Conservation (phyloP, 2,113 vertebrate species). For the Jaculus jaculus region DNA sequence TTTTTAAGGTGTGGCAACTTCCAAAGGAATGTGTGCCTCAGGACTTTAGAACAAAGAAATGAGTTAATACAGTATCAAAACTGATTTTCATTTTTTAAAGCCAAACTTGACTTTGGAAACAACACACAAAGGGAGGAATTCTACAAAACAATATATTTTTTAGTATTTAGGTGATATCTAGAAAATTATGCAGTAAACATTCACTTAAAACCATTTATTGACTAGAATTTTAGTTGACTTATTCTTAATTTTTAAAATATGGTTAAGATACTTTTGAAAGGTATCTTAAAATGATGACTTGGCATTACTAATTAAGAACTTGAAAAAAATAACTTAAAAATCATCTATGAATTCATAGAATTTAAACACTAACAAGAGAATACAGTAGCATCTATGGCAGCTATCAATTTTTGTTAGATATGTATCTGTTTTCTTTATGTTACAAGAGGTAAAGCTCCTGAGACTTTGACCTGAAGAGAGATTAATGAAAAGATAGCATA, state of each 20-base stretch:
- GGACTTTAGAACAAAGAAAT: neutral
- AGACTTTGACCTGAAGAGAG: neutral
- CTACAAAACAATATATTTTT: neutral
- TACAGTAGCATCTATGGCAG: neutral
- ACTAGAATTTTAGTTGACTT: conserved; percentile 19
- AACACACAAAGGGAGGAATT: neutral
- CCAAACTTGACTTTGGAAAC: conserved; percentile 34
- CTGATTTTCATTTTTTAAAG: neutral
- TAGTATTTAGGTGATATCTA: neutral
- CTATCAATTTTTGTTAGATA: neutral
- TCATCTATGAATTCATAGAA: neutral
- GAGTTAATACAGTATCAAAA: neutral
- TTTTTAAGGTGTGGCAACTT: neutral
- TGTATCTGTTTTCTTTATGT: neutral
- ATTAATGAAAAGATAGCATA: neutral
- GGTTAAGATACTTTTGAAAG: neutral
- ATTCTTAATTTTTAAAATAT: conserved; percentile 26
- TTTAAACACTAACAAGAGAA: neutral
- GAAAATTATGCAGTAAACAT: neutral
- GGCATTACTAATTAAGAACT: neutral
- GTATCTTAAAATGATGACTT: neutral
- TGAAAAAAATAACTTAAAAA: conserved; percentile 14
- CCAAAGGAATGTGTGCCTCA: neutral
- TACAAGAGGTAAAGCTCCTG: neutral
- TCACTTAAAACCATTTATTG: neutral